phyloP scores from a whole-genome alignment of 2,888 invertebrate genomes.

The Volucella inflata region DNA sequence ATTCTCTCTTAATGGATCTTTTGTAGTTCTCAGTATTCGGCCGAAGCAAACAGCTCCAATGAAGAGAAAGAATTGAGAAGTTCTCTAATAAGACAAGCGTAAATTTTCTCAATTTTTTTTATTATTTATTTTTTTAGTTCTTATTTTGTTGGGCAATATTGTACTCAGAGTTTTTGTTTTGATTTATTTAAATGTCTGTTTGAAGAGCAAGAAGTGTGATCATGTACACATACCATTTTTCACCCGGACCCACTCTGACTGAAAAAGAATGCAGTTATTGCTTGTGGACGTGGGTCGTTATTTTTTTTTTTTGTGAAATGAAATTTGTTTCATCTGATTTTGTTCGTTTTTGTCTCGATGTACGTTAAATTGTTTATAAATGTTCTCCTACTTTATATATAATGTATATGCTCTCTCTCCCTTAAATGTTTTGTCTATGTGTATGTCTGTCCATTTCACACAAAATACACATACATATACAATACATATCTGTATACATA shows the following conservation, averaged over 20 bases:
- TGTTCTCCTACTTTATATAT: constrained; percentile 56
- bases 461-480: constrained; percentile 46
- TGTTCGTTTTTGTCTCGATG: constrained; percentile 64
- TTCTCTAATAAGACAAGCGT: constrained; percentile 80
- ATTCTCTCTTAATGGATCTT: constrained; percentile 75
- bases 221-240: neutral
- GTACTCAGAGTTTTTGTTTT: constrained; percentile 52
- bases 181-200: constrained; percentile 47
- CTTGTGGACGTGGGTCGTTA: constrained; percentile 30
- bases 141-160: constrained; percentile 56
- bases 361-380: constrained; percentile 54
- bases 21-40: constrained; percentile 77
- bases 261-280: constrained; percentile 47
- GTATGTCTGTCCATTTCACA: constrained; percentile 67
- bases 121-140: constrained; percentile 71
- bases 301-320: constrained; percentile 12
- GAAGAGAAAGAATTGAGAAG: constrained; percentile 78
- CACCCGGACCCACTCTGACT: constrained; percentile 40
- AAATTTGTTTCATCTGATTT: constrained; percentile 34
- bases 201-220: constrained; percentile 1
- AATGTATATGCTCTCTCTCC: constrained; percentile 16
- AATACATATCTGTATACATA: constrained; percentile 56
- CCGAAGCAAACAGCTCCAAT: constrained; percentile 77
- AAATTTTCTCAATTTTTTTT: constrained; percentile 73
- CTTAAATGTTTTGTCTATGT: constrained; percentile 58